Evolutionary conservation across 2,113 vertebrate species (phyloP).

Genomic region (Egretta garzetta): DNA sequence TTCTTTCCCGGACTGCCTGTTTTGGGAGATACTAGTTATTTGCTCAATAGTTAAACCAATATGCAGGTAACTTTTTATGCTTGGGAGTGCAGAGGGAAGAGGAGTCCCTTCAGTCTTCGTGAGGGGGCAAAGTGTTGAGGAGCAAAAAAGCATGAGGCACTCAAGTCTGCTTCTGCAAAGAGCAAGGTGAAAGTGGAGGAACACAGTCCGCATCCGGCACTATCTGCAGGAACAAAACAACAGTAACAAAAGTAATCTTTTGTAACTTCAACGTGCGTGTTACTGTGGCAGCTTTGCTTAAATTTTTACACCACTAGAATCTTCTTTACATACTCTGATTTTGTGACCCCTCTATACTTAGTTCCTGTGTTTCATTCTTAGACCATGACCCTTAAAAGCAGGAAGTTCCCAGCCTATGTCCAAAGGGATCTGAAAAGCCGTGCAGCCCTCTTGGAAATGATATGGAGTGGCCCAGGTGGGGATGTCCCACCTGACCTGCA

Average conservation of each 20-base stretch:
- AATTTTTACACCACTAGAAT: background rate
- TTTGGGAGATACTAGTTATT: background rate
- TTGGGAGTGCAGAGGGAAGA: background rate
- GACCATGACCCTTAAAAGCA: rapidly evolving
- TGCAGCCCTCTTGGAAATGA: background rate
- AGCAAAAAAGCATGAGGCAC: background rate
- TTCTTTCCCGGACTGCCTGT: background rate
- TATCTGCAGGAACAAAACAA: background rate
- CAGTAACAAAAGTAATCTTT: background rate
- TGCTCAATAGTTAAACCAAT: background rate
- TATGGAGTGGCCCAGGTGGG: background rate
- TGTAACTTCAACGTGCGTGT: background rate
- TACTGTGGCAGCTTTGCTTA: background rate
- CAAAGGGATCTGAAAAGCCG: background rate
- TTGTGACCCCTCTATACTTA: background rate
- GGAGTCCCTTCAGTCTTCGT: background rate
- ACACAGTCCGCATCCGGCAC: background rate
- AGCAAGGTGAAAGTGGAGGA: background rate
- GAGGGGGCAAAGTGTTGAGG: background rate
- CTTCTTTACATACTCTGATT: background rate
- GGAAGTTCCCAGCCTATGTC: background rate
- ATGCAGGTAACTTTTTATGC: background rate
- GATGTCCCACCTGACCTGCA: too few relatives aligned
- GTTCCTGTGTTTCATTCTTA: background rate
- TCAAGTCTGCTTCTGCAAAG: background rate